A percentile compares a stretch with the other conserved stretches of the same genome.
Conservation (phyloP, 2,113 vertebrate species). For the Actenoides hombroni region DNA sequence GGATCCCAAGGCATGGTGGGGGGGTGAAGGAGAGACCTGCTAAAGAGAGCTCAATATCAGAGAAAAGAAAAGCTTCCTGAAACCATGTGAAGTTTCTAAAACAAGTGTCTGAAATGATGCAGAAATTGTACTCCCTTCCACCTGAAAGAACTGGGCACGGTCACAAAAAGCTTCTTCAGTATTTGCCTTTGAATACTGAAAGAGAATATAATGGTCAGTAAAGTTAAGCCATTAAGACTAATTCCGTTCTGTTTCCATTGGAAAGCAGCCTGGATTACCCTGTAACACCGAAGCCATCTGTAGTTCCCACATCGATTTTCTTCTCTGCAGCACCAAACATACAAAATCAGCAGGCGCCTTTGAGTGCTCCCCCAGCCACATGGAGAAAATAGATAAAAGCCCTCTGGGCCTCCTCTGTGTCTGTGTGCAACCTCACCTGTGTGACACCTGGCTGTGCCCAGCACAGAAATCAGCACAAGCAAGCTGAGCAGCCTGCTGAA, state of each 20-base stretch:
- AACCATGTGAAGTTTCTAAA: conserved; percentile 13
- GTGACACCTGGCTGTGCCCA: conserved; percentile 62
- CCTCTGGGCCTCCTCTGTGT: conserved; percentile 13
- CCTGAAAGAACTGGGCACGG: background rate
- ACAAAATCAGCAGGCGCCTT: conserved; percentile 56
- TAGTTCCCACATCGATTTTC: conserved; percentile 52
- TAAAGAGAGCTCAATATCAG: background rate
- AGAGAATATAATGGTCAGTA: conserved; percentile 37
- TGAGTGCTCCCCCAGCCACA: conserved; percentile 37
- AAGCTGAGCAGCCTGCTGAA: conserved; percentile 54
- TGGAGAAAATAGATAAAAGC: conserved; percentile 48
- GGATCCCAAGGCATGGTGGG: background rate
- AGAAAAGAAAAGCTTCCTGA: conserved; percentile 3
- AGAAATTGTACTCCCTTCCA: conserved; percentile 14
- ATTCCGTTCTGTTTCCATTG: conserved; percentile 22
- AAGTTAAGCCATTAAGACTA: conserved; percentile 32
- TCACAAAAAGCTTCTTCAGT: conserved; percentile 28
- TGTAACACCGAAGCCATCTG: conserved; percentile 39
- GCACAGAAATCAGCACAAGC: conserved; percentile 31
- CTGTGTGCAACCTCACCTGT: conserved; percentile 44
- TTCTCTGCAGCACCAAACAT: background rate
- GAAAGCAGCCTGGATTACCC: conserved; percentile 37
- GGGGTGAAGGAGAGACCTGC: background rate
- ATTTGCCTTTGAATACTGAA: conserved; percentile 60
- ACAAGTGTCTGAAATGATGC: conserved; percentile 2